Evolutionary conservation across 1,140 invertebrate genomes (phyloP).

Genomic region (Halyomorpha halys): DNA sequence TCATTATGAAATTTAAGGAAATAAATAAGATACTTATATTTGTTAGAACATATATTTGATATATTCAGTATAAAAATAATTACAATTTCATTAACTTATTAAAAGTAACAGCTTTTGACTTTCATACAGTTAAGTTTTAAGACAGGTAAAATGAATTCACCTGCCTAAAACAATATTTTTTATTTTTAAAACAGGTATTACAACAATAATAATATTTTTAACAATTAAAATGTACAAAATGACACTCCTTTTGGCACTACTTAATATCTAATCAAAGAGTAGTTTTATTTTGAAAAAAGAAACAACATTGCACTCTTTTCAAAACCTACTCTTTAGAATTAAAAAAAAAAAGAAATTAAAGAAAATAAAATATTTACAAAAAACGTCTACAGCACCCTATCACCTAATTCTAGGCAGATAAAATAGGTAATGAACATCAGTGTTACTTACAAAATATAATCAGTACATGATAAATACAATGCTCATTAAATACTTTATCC

Average conservation of each 20-base stretch:
- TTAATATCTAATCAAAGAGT: conserved; percentile 12
- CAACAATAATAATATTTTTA: conserved; percentile 6
- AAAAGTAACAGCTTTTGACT: conserved; percentile 13
- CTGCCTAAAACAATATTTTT: not conserved
- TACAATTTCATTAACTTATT: conserved; percentile 21
- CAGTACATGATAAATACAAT: not conserved
- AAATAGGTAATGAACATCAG: conserved; percentile 14
- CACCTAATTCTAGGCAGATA: conserved; percentile 11
- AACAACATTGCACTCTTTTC: conserved; percentile 20
- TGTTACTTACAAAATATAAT: not conserved
- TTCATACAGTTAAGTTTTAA: conserved; percentile 6
- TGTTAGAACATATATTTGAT: conserved; percentile 21
- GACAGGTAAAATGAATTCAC: conserved; percentile 6
- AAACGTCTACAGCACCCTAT: conserved; percentile 8
- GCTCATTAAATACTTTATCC: conserved; percentile 15
- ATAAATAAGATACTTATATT: not conserved
- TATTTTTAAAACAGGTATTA: conserved; percentile 9
- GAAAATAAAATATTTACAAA: conserved; percentile 15
- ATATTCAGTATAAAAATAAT: conserved; percentile 20
- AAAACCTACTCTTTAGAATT: not conserved
- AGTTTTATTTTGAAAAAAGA: conserved; percentile 16
- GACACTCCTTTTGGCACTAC: conserved; percentile 25
- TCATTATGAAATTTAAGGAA: not conserved
- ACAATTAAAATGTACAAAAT: conserved; percentile 14
- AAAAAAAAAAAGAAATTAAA: not conserved